phyloP scores from a whole-genome alignment of 2,797 vertebrate species.

The Menidia menidia region DNA sequence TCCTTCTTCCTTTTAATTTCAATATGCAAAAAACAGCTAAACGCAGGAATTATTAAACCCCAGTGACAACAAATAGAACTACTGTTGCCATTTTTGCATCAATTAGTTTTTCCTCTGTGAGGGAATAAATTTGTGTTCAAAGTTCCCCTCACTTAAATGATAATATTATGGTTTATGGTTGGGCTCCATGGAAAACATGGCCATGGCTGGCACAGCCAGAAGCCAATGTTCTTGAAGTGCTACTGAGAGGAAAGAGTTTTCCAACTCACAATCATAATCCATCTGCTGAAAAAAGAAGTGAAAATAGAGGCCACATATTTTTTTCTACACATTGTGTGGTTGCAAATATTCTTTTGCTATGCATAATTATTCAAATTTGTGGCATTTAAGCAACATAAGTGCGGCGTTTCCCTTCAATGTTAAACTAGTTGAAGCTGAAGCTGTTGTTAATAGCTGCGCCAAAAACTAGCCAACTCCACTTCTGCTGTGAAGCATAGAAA shows the following conservation, averaged over 20 bases:
- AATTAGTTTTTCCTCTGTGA: constrained; percentile 5
- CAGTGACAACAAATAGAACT: constrained; percentile 4
- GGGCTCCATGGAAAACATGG: background rate
- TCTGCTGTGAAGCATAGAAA: constrained; percentile 30
- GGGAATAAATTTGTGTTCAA: constrained; percentile 15
- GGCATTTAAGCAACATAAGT: background rate
- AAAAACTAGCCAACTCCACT: constrained; percentile 36
- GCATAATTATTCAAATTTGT: background rate
- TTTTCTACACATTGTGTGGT: too few species aligned
- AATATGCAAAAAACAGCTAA: constrained; percentile 10
- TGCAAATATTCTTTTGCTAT: background rate
- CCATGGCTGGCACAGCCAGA: too few species aligned
- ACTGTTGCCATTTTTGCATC: constrained; percentile 16
- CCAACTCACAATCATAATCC: background rate
- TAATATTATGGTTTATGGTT: constrained; percentile 5
- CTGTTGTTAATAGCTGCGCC: constrained; percentile 6
- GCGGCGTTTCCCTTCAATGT: background rate
- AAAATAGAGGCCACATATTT: too few species aligned
- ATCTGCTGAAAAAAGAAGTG: background rate
- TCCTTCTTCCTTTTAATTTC: constrained; percentile 11
- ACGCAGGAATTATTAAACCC: background rate
- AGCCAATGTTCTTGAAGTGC: too few species aligned
- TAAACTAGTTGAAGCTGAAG: constrained; percentile 13
- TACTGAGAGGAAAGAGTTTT: background rate
- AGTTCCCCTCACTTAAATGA: constrained; percentile 12